Evolutionary conservation across 1,140 invertebrate species (phyloP), one percentile per base, ranked within the genome.

Genomic region (Asbolus verrucosus): DNA sequence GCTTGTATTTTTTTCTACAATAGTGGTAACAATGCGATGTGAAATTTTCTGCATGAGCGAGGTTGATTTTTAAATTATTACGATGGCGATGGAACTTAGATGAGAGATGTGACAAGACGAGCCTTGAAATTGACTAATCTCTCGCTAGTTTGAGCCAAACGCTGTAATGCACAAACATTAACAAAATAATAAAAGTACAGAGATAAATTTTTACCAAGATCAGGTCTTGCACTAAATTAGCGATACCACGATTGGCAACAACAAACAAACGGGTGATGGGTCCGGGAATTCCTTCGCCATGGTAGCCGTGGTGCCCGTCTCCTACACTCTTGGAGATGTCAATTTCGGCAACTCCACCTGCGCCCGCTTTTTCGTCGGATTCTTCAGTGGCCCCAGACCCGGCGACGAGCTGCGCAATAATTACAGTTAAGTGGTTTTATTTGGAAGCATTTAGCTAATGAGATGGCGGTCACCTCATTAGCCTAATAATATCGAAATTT

Each of bases 101-200:
- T 94, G 81, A 94, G 89, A 67, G 92, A 91, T 78, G 92, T 94
- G 82, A 94, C 92, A 72, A 94, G 85, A 86, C 92, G 88, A 77
- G 92, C 92, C 84, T 94, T 94, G 89, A 93, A 94, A 88, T 94
- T 94, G 76, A 94, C 92, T 84, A 94, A 91, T 81, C 91, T 88
- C 82, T 94, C 92, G 81, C 92, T 94, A 75, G 92, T 93, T 79
- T 92, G 91, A 38, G 92, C 92, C 78, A 94, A 85, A 78, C 92
- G 90, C 86, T 91, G 83, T 4, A 85, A 86, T 77, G 72, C 72
- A 77, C 78, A 75, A n/a, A n/a, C n/a, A n/a, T n/a, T n/a, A n/a
- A n/a, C n/a, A n/a, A n/a, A n/a, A n/a, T n/a, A n/a, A n/a, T n/a
- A n/a, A n/a, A n/a, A n/a, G n/a, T n/a, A n/a, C n/a, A n/a, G n/a